Percentiles rank a stretch among this genome's conserved stretches.
Evolutionary conservation across 2,113 vertebrate species (phyloP).

Genomic region (Apteryx owenii): DNA sequence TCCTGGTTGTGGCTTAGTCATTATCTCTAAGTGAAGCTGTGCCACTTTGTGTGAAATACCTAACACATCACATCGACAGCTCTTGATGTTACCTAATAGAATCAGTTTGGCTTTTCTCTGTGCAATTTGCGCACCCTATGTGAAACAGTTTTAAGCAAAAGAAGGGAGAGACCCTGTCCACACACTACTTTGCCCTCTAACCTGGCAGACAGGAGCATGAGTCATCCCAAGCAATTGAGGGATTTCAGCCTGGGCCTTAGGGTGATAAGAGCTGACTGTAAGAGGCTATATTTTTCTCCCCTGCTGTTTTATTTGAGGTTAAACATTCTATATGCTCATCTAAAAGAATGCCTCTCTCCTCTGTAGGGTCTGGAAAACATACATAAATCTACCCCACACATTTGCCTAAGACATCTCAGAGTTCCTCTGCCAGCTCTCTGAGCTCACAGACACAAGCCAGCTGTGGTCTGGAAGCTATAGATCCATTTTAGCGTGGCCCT

Average conservation of each 20-base stretch:
- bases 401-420: not conserved
- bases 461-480: not conserved
- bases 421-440: not conserved
- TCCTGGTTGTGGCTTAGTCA: not conserved
- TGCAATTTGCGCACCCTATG: not conserved
- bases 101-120: not conserved
- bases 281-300: not conserved
- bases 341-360: not conserved
- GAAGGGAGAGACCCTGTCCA: not conserved
- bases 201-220: not conserved
- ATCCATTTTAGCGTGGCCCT: conserved; percentile 7
- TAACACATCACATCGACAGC: not conserved
- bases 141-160: not conserved
- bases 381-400: not conserved
- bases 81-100: not conserved
- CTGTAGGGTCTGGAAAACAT: not conserved
- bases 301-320: not conserved
- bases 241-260: not conserved
- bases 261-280: not conserved
- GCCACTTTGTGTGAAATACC: not conserved
- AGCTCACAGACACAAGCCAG: conserved; percentile 30
- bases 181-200: not conserved
- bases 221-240: not conserved
- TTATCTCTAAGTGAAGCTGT: not conserved
- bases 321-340: not conserved